A percentile compares a stretch with the other conserved stretches of the same genome.
These are phyloP conservation scores for Leptopilina clavipes DNA, from an alignment of 1,140 invertebrate genomes.

Conservation along the genomic window DNA sequence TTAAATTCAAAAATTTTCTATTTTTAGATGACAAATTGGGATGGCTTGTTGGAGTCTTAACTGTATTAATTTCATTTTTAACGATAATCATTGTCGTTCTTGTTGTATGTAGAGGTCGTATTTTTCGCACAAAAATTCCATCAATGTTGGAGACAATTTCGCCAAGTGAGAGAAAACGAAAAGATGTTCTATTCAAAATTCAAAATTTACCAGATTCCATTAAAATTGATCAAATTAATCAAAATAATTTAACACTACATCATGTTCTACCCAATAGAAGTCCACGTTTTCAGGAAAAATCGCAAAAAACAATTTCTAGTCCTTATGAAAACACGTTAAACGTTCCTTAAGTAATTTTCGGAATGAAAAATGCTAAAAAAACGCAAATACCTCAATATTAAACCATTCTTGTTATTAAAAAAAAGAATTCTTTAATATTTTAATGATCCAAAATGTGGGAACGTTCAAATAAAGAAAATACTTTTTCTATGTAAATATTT, in stretches of 20 bases:
- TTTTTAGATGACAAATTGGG: conserved; percentile 64
- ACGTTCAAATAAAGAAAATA: too few species aligned
- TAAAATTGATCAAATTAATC: conserved; percentile 54
- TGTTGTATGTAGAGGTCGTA: conserved; percentile 66
- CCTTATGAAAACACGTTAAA: conserved; percentile 53
- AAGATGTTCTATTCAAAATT: conserved; percentile 43
- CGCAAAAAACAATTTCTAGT: conserved; percentile 49
- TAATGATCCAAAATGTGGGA: too few species aligned
- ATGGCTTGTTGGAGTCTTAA: conserved; percentile 70
- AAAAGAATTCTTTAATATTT: too few species aligned
- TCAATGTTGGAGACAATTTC: conserved; percentile 61
- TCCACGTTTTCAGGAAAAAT: conserved; percentile 56
- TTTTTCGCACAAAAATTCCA: conserved; percentile 57
- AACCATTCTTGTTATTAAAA: too few species aligned
- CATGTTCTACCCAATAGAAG: conserved; percentile 62
- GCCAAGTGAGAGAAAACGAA: conserved; percentile 46
- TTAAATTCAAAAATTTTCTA: background rate
- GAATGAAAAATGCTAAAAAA: background rate
- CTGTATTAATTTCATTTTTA: conserved; percentile 66
- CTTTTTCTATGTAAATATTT: too few species aligned
- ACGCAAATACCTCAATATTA: conserved; percentile 25
- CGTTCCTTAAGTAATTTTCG: conserved; percentile 17
- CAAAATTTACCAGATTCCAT: conserved; percentile 49
- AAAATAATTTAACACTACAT: conserved; percentile 46
- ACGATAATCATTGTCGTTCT: conserved; percentile 68